Evolutionary conservation across 2,888 invertebrate genomes (phyloP).

Genomic region (Drosophila anomelani): DNA sequence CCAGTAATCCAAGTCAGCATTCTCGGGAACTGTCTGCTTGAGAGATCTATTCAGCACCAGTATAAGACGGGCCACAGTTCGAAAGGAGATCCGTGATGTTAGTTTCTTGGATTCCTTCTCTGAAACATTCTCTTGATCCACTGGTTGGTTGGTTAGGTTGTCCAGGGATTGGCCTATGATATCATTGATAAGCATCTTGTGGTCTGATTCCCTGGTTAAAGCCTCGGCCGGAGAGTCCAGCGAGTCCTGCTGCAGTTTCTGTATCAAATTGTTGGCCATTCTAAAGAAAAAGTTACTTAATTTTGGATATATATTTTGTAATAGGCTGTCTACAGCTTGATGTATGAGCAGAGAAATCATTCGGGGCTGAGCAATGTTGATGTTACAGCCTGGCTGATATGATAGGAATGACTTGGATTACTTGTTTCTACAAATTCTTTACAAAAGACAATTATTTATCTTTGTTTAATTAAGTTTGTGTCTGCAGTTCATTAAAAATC

Average conservation of each 20-base stretch:
- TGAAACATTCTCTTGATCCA: not conserved
- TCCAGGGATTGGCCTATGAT: constrained; percentile 7
- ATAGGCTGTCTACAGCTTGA: constrained; percentile 2
- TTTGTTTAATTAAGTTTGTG: not conserved
- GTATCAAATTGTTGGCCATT: constrained; percentile 23
- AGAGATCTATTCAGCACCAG: not conserved
- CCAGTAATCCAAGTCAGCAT: constrained; percentile 9
- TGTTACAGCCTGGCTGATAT: not conserved
- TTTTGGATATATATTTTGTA: constrained; percentile 16
- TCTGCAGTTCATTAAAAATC: constrained; percentile 12
- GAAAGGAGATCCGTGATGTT: constrained; percentile 18
- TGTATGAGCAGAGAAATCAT: not conserved
- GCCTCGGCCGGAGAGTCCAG: not conserved
- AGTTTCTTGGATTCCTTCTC: not conserved
- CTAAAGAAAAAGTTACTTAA: not conserved
- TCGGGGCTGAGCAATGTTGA: not conserved
- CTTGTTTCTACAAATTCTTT: not conserved
- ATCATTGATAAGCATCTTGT: constrained; percentile 7
- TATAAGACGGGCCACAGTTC: constrained; percentile 6
- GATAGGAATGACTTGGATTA: not conserved
- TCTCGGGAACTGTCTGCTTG: not conserved
- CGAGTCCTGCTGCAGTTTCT: not conserved
- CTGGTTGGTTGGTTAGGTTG: not conserved
- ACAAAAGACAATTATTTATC: not conserved
- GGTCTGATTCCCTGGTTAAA: not conserved